Conservation (phyloP, 2,797 vertebrate species). For the Melanogrammus aeglefinus region DNA sequence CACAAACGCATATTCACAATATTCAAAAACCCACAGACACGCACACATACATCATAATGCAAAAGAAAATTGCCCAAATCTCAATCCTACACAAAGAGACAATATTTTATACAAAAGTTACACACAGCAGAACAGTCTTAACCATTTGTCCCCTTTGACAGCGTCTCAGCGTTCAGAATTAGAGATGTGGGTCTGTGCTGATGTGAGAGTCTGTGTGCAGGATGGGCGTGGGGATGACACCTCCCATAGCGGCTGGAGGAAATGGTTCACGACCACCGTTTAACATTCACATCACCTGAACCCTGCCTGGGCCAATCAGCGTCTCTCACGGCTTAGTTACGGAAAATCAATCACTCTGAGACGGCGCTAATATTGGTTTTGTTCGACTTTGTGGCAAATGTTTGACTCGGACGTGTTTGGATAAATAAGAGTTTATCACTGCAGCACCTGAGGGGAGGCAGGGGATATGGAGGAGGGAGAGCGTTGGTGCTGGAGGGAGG, state of each 20-base stretch:
- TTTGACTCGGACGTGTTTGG: slow-evolving; percentile 25
- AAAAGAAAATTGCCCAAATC: background rate
- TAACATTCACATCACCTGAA: slow-evolving; percentile 30
- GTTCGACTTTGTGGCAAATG: slow-evolving; percentile 32
- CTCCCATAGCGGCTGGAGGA: background rate
- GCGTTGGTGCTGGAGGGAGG: slow-evolving; percentile 13
- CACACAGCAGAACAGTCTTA: background rate
- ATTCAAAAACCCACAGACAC: too few relatives aligned
- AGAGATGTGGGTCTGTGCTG: background rate
- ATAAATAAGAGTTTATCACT: slow-evolving; percentile 26
- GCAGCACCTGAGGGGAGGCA: slow-evolving; percentile 4
- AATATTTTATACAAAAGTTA: background rate
- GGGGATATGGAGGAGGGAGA: slow-evolving; percentile 13
- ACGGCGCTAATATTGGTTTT: slow-evolving; percentile 44
- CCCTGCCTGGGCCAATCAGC: slow-evolving; percentile 21
- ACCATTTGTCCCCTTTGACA: background rate
- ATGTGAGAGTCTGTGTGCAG: background rate
- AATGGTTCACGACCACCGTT: background rate
- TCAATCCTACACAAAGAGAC: too few relatives aligned
- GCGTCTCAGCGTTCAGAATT: background rate
- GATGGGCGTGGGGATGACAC: background rate
- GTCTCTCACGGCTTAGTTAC: slow-evolving; percentile 28
- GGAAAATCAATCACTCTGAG: slow-evolving; percentile 41
- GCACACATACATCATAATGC: background rate
- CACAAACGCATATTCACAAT: background rate